Evolutionary conservation across 2,888 invertebrate genomes (phyloP), one percentile per base, ranked within the genome.

Genomic region (Hecatera dysodea): DNA sequence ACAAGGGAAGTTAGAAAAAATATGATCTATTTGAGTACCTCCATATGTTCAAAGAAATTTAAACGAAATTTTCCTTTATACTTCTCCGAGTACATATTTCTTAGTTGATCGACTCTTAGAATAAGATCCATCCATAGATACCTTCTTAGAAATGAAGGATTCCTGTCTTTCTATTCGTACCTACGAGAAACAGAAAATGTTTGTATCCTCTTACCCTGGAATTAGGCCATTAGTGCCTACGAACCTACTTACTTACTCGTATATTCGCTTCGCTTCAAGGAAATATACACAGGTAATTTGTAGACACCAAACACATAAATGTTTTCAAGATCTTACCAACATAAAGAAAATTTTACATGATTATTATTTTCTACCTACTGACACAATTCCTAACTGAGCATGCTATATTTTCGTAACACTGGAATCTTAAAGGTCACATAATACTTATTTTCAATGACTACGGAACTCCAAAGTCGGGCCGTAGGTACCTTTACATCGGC

Each of bases 401-500:
- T n/a, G 46, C n/a, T 46, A 22, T 48, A 39, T 57, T 59, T 33
- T 42, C n/a, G 11, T 44, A 46, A 52, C 7, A 46, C 17, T 22
- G 22, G 11, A 67, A 60, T 57, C 52, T 64, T 24, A 56, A 63
- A 61, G 22, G n/a, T 57, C 50, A 62, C 59, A 50, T 59, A 62
- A 67, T 53, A 19, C 44, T 17, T 8, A 67, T 64, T 67, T 48
- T 11, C 22, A 67, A 50, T 55, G 61, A 50, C 65, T 55, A 55
- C 72, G 80, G 82, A 86, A 78, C 84, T 72, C 84, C 42, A 78
- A 82, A 73, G 29, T 44, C 66, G 67, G 24, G 62, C 67, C 69
- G 73, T n/a, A n/a, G n/a, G n/a, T 84, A 76, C 78, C 75, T 79
- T 82, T 78, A 80, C 75, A 86, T 86, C 75, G 84, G 72, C 75